Evolutionary conservation across 2,113 vertebrate genomes (phyloP).

Genomic region (Aegithalos caudatus): DNA sequence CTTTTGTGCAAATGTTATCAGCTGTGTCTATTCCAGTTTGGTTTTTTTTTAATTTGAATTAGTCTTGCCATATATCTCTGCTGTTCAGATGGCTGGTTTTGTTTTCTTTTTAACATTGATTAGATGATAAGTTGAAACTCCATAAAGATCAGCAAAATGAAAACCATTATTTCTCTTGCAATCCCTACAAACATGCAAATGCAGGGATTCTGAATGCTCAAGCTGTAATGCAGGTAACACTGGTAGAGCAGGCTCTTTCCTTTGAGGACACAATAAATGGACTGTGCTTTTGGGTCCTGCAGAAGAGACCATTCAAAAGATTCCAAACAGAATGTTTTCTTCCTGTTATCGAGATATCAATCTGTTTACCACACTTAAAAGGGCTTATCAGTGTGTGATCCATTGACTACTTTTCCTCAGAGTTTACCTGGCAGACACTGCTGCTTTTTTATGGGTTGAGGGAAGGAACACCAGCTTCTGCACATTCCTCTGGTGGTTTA

Average conservation of each 20-base stretch:
- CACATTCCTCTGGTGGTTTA: slow-evolving; percentile 35
- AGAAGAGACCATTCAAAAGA: neutral
- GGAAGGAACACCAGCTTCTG: slow-evolving; percentile 38
- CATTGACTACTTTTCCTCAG: neutral
- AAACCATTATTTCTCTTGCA: neutral
- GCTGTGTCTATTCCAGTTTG: neutral
- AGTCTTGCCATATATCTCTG: neutral
- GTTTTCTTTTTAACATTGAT: neutral
- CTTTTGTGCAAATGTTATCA: neutral
- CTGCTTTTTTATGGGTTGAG: slow-evolving; percentile 22
- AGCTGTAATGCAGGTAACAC: neutral
- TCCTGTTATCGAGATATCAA: neutral
- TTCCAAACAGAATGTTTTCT: neutral
- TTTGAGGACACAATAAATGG: neutral
- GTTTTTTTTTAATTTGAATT: neutral
- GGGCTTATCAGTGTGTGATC: neutral
- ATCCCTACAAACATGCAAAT: neutral
- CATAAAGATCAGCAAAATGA: neutral
- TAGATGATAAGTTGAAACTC: neutral
- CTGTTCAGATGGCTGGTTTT: neutral
- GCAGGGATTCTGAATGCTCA: neutral
- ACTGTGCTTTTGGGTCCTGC: neutral
- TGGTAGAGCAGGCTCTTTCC: neutral
- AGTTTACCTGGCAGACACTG: slow-evolving; percentile 32
- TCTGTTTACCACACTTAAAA: neutral